A percentile compares a stretch with the other conserved stretches of the same genome.
Conservation (phyloP, 2,888 invertebrate species). For the Agrochola litura region DNA sequence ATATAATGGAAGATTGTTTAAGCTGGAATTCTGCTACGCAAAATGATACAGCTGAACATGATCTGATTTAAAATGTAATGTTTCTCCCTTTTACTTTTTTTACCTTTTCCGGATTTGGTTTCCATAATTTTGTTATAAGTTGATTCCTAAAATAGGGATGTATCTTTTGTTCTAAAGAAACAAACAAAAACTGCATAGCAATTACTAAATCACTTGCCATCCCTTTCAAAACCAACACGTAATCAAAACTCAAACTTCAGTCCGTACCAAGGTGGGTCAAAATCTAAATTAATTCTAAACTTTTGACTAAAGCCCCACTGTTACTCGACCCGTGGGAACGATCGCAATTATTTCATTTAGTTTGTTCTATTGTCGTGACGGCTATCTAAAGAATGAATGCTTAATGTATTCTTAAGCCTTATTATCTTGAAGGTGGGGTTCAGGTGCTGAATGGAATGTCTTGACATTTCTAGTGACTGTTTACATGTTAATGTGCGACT, state of each 20-base stretch:
- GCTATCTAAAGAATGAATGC: slow-evolving; percentile 29
- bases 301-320: slow-evolving; percentile 44
- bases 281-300: slow-evolving; percentile 57
- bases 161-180: neutral
- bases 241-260: slow-evolving; percentile 32
- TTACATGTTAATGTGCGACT: slow-evolving; percentile 40
- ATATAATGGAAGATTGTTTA: neutral
- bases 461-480: slow-evolving; percentile 45
- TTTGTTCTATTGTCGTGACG: slow-evolving; percentile 43
- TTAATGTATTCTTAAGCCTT: slow-evolving; percentile 46
- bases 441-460: slow-evolving; percentile 44
- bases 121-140: neutral
- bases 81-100: neutral
- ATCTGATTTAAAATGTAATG: neutral
- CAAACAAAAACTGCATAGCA: neutral
- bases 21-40: neutral
- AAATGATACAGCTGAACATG: neutral
- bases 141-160: neutral
- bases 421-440: slow-evolving; percentile 37
- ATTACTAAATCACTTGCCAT: slow-evolving; percentile 25
- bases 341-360: slow-evolving; percentile 53
- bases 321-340: slow-evolving; percentile 61
- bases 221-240: slow-evolving; percentile 37
- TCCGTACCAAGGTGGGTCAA: slow-evolving; percentile 51
- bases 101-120: neutral